Conservation (phyloP, 2,888 invertebrate genomes). For the Heteromurus nitidus region DNA sequence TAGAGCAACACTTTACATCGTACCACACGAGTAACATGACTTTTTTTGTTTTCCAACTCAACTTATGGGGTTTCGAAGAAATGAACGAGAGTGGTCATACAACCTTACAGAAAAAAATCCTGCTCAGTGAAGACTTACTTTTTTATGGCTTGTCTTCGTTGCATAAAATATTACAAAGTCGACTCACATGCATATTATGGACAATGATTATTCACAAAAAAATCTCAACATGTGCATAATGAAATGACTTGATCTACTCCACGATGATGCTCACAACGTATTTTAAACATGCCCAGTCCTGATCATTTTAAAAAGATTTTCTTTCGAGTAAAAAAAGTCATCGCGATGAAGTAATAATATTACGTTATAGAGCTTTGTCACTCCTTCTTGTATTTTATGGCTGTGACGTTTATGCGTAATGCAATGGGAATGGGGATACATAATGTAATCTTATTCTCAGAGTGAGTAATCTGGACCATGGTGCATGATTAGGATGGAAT, state of each 20-base stretch:
- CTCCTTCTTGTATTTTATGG: too few relatives aligned
- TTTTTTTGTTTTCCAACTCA: not conserved
- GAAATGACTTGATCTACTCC: not conserved
- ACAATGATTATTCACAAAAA: not conserved
- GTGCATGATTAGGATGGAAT: too few relatives aligned
- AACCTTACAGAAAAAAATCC: constrained; percentile 25
- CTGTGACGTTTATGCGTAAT: too few relatives aligned
- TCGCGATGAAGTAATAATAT: too few relatives aligned
- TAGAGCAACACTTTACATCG: constrained; percentile 16
- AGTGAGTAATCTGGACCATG: too few relatives aligned
- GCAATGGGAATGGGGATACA: too few relatives aligned
- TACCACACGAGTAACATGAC: not conserved
- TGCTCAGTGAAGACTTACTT: not conserved
- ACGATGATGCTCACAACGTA: not conserved
- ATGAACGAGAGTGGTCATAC: constrained; percentile 31
- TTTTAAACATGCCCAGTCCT: too few relatives aligned
- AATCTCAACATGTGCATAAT: not conserved
- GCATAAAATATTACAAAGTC: not conserved
- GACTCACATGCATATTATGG: not conserved
- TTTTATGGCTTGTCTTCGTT: not conserved
- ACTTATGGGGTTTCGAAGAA: not conserved
- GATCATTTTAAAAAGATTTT: too few relatives aligned
- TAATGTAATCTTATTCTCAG: too few relatives aligned
- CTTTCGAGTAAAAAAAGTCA: too few relatives aligned
- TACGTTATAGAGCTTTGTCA: too few relatives aligned